phyloP scores from a whole-genome alignment of 2,797 vertebrate genomes.

The Leptatherina wallacei region DNA sequence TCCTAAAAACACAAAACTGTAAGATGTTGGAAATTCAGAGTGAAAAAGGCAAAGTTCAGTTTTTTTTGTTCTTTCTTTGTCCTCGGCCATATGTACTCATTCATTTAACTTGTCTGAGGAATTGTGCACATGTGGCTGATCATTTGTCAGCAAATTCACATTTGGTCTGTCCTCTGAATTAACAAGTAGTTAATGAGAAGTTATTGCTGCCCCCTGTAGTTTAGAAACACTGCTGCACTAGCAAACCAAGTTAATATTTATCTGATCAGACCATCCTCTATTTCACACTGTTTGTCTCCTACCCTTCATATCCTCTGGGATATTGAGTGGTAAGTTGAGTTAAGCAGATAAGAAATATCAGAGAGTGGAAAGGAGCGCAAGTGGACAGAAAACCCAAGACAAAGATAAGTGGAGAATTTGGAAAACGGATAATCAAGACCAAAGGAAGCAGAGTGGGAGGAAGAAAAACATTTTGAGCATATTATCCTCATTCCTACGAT shows the following conservation, averaged over 20 bases:
- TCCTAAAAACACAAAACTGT: no score
- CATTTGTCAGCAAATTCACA: background rate
- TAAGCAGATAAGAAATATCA: conserved; percentile 19
- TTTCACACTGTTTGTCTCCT: conserved; percentile 35
- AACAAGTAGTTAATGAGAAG: background rate
- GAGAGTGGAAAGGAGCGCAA: conserved; percentile 12
- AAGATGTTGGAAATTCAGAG: no score
- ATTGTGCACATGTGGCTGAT: background rate
- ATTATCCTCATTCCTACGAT: conserved; percentile 34
- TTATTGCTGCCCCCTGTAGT: conserved; percentile 15
- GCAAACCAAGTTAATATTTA: conserved; percentile 64
- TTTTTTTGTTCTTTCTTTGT: no score
- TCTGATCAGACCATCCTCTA: conserved; percentile 42
- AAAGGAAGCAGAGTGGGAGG: background rate
- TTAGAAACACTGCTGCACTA: conserved; percentile 10
- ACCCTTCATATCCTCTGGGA: conserved; percentile 11
- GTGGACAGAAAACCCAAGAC: background rate
- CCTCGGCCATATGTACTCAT: no score
- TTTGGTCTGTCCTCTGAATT: background rate
- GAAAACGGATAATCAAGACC: background rate
- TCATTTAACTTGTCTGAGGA: background rate
- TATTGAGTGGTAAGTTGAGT: conserved; percentile 22
- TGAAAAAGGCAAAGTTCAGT: no score
- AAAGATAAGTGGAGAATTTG: background rate
- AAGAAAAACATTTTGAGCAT: background rate